Evolutionary conservation across 2,797 vertebrate genomes (phyloP).

Genomic region (Muscicapa striata): DNA sequence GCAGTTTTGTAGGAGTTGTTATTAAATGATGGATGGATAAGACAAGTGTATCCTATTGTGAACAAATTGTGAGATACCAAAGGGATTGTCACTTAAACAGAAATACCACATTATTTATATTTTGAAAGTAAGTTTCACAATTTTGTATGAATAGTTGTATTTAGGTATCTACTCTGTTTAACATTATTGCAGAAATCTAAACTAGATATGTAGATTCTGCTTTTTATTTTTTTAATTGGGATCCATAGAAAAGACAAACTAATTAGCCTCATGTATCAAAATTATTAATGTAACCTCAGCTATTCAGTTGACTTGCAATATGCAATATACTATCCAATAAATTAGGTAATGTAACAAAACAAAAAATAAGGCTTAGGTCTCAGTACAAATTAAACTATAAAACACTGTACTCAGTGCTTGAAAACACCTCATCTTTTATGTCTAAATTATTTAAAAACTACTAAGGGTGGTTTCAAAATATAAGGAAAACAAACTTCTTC

Average conservation of each 20-base stretch:
- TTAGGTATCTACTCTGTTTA: slow-evolving; percentile 26
- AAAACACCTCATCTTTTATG: slow-evolving; percentile 40
- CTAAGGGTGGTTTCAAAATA: slow-evolving; percentile 40
- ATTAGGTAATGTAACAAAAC: slow-evolving; percentile 56
- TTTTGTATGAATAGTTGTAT: background rate
- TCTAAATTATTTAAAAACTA: slow-evolving; percentile 47
- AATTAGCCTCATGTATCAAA: slow-evolving; percentile 75
- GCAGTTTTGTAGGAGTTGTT: background rate
- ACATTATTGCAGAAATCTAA: slow-evolving; percentile 16
- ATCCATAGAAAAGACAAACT: slow-evolving; percentile 60
- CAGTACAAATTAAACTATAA: slow-evolving; percentile 74
- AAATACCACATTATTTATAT: background rate
- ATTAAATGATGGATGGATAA: slow-evolving; percentile 3
- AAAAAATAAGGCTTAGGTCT: slow-evolving; percentile 44
- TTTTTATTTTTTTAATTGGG: background rate
- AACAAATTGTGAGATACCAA: background rate
- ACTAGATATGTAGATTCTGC: background rate
- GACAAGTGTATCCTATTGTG: slow-evolving; percentile 24
- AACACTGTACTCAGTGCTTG: slow-evolving; percentile 22
- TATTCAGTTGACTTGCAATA: slow-evolving; percentile 50
- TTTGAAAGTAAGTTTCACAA: background rate
- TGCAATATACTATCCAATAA: slow-evolving; percentile 71
- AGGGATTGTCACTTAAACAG: background rate
- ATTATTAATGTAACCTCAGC: slow-evolving; percentile 67
- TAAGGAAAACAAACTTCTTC: slow-evolving; percentile 13